Percentiles rank a stretch among this genome's conserved stretches.
Conservation (phyloP, 2,113 vertebrate species). For the Scomber colias region DNA sequence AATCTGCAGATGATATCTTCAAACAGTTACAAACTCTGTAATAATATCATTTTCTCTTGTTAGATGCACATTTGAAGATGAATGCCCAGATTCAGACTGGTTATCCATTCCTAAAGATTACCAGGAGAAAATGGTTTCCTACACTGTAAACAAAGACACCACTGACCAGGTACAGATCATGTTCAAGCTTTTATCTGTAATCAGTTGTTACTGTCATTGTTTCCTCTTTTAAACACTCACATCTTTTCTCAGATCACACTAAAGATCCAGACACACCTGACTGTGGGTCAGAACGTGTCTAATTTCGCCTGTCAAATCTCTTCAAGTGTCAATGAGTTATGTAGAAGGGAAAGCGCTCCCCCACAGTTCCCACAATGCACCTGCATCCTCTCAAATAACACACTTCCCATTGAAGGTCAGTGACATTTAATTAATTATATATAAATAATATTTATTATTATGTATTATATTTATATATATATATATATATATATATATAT, state of each 20-base stretch:
- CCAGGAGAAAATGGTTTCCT: conserved; percentile 68
- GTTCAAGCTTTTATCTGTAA: not conserved
- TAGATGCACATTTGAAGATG: conserved; percentile 77
- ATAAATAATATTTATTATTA: too few species aligned
- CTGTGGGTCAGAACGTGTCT: fast-evolving
- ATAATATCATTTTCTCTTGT: not conserved
- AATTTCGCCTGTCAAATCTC: conserved; percentile 71
- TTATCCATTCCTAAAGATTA: conserved; percentile 68
- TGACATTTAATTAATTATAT: not conserved
- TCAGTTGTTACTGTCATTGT: not conserved
- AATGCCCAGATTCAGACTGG: conserved; percentile 76
- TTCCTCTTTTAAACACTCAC: not conserved
- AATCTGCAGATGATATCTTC: not conserved
- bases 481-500: not conserved
- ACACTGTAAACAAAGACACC: conserved; percentile 32
- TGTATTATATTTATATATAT: too few species aligned
- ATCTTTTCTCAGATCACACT: conserved; percentile 64
- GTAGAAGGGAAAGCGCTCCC: not conserved
- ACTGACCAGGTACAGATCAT: conserved; percentile 55
- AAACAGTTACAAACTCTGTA: not conserved
- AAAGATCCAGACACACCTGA: conserved; percentile 52
- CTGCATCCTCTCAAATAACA: conserved; percentile 53
- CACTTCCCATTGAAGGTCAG: conserved; percentile 66
- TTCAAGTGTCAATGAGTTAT: not conserved
- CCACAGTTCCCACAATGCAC: conserved; percentile 73